These are phyloP conservation scores for Chymomyza caudatula DNA, from an alignment of 2,888 invertebrate species.

Conservation along the genomic window DNA sequence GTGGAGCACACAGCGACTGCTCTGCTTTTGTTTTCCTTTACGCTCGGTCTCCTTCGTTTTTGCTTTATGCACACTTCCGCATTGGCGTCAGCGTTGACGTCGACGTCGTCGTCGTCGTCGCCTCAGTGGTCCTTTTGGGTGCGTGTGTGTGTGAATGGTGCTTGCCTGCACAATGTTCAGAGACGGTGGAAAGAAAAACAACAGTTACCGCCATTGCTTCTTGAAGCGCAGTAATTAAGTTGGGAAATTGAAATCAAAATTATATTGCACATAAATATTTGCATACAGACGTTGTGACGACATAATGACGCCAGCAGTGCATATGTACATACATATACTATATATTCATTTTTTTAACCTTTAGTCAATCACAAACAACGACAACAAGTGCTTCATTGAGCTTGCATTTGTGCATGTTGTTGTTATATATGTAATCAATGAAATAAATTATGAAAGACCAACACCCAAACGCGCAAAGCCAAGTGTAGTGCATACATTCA, in stretches of 20 bases:
- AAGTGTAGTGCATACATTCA: background rate
- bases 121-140: background rate
- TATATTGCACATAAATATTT: no score
- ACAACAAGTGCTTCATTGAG: background rate
- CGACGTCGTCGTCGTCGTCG: no score
- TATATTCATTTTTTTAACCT: background rate
- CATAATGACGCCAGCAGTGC: background rate
- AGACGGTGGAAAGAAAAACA: no score
- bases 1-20: background rate
- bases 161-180: no score
- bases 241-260: no score
- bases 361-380: background rate
- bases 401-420: background rate
- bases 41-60: background rate
- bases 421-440: no score
- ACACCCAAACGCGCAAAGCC: background rate
- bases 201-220: no score
- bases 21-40: background rate
- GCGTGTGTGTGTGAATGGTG: background rate
- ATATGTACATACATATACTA: no score
- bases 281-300: no score
- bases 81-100: background rate
- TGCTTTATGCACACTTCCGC: background rate
- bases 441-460: background rate
- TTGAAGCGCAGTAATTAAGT: no score